These are phyloP conservation scores for Balaeniceps rex DNA, from an alignment of 2,113 vertebrate species.

Conservation along the genomic window DNA sequence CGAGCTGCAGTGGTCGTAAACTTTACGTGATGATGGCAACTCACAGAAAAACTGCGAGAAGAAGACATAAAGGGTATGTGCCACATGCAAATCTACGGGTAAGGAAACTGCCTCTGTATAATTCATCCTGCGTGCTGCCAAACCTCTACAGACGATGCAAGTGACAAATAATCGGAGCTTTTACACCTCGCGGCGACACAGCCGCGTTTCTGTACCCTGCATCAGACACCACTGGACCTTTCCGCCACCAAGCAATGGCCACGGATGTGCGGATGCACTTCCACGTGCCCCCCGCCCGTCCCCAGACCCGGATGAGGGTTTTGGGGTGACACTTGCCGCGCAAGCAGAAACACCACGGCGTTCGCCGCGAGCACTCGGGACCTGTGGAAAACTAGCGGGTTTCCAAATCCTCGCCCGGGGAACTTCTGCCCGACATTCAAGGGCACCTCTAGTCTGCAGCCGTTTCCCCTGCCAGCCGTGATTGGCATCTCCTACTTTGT, in stretches of 20 bases:
- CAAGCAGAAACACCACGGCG: not conserved
- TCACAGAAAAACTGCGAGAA: not conserved
- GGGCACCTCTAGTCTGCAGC: not conserved
- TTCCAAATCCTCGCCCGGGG: not conserved
- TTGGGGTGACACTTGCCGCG: not conserved
- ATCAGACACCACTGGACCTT: not conserved
- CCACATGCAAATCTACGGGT: not conserved
- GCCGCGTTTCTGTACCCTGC: not conserved
- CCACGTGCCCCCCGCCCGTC: not conserved
- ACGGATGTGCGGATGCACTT: conserved; percentile 27
- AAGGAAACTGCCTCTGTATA: not conserved
- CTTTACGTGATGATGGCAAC: conserved; percentile 34
- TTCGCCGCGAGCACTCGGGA: not conserved
- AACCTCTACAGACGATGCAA: not conserved
- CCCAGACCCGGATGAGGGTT: not conserved
- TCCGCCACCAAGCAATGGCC: conserved; percentile 29
- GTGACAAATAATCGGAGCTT: conserved; percentile 29
- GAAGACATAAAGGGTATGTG: conserved; percentile 2
- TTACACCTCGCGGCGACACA: not conserved
- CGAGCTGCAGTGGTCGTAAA: not conserved
- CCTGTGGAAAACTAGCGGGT: not conserved
- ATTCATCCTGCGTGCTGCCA: not conserved
- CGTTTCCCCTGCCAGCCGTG: not conserved
- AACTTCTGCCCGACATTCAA: conserved; percentile 23
- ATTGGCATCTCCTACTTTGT: not conserved